Percentiles rank a stretch among this genome's conserved stretches.
phyloP scores from a whole-genome alignment of 2,888 invertebrate genomes.

The Horisme vitalbata region DNA sequence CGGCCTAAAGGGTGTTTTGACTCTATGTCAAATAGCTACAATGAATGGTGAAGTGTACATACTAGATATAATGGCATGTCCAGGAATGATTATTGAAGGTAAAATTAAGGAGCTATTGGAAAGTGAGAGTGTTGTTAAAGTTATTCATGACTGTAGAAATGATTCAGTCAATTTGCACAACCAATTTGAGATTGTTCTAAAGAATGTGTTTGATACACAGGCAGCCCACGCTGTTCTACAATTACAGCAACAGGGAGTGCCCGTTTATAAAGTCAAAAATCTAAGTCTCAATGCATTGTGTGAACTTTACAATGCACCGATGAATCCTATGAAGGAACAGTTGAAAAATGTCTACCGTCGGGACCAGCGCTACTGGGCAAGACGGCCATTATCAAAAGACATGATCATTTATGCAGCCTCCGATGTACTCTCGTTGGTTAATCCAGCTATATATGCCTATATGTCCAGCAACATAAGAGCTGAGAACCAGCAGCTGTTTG shows the following conservation, averaged over 20 bases:
- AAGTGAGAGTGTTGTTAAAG: slow-evolving; percentile 91
- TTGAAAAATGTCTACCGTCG: slow-evolving; percentile 92
- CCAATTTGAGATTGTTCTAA: slow-evolving; percentile 92
- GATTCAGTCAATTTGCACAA: slow-evolving; percentile 93
- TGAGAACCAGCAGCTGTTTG: slow-evolving; percentile 88
- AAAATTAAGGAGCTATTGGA: slow-evolving; percentile 92
- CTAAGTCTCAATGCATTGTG: slow-evolving; percentile 95
- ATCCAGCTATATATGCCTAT: slow-evolving; percentile 91
- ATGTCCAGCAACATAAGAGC: slow-evolving; percentile 86
- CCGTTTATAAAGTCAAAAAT: slow-evolving; percentile 97
- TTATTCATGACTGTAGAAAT: slow-evolving; percentile 96
- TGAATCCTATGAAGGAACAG: slow-evolving; percentile 96
- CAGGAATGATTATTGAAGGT: slow-evolving; percentile 89
- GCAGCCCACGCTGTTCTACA: slow-evolving; percentile 96
- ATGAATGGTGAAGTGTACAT: slow-evolving; percentile 92
- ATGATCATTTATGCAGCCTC: slow-evolving; percentile 96
- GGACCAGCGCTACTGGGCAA: slow-evolving; percentile 94
- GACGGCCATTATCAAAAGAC: slow-evolving; percentile 93
- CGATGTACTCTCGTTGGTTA: slow-evolving; percentile 93
- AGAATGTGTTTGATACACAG: slow-evolving; percentile 96
- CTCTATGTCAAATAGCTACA: slow-evolving; percentile 93
- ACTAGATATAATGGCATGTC: slow-evolving; percentile 93
- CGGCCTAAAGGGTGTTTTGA: slow-evolving; percentile 93
- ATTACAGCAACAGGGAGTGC: slow-evolving; percentile 93
- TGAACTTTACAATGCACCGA: slow-evolving; percentile 92